Evolutionary conservation across 2,888 invertebrate species (phyloP).

Genomic region (Agrochola litura): DNA sequence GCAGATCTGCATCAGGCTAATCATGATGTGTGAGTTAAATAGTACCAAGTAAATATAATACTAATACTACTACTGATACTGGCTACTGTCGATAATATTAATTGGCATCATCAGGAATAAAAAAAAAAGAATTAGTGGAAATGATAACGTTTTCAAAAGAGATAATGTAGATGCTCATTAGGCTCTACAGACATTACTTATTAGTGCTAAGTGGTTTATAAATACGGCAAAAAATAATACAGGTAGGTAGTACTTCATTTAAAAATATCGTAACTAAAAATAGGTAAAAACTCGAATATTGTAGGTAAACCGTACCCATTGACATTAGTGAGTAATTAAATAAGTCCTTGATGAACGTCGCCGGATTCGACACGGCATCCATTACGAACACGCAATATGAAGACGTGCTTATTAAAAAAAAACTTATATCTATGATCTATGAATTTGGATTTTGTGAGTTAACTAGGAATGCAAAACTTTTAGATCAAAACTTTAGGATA

Average conservation of each 20-base stretch:
- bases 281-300: constrained; percentile 7
- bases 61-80: too few species aligned
- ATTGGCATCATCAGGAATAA: background rate
- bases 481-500: too few species aligned
- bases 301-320: constrained; percentile 30
- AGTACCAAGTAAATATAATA: too few species aligned
- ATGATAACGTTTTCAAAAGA: background rate
- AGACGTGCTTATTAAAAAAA: constrained; percentile 23
- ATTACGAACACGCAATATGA: constrained; percentile 58
- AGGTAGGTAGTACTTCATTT: background rate
- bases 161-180: background rate
- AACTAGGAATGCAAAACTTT: too few species aligned
- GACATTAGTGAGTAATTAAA: constrained; percentile 57
- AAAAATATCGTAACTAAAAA: constrained; percentile 32
- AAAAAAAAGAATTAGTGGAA: too few species aligned
- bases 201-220: background rate
- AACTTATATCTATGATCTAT: too few species aligned
- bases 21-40: too few species aligned
- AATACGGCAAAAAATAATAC: background rate
- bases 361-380: constrained; percentile 45
- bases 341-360: constrained; percentile 55
- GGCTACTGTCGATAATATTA: background rate
- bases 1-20: too few species aligned
- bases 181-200: background rate
- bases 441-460: too few species aligned